Evolutionary conservation across 2,888 invertebrate species (phyloP).

Genomic region (Cephus pygmeus): DNA sequence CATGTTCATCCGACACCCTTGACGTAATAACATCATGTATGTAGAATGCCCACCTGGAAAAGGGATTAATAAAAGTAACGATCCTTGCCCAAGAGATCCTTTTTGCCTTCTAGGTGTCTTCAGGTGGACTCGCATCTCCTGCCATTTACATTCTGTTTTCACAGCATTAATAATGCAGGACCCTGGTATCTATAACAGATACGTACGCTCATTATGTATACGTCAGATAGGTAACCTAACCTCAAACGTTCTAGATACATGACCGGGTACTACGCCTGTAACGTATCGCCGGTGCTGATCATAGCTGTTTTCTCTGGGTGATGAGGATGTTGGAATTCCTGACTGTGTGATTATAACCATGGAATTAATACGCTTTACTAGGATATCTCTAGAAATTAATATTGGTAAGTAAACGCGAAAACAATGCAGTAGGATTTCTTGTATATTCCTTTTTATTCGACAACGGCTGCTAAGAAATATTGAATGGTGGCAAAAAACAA

Average conservation of each 20-base stretch:
- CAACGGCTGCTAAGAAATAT: neutral
- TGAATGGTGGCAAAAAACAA: neutral
- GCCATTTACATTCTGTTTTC: neutral
- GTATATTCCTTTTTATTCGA: neutral
- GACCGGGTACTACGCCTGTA: neutral
- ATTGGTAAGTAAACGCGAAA: neutral
- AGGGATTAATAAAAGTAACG: neutral
- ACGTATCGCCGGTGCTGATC: neutral
- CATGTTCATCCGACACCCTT: conserved; percentile 1
- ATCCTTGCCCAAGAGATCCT: neutral
- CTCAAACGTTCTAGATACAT: neutral
- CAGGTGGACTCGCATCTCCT: neutral
- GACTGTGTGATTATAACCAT: neutral
- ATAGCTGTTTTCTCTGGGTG: neutral
- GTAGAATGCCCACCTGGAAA: neutral
- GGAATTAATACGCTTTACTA: neutral
- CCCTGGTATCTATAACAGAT: neutral
- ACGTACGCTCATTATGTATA: neutral
- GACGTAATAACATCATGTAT: neutral
- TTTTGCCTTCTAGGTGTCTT: neutral
- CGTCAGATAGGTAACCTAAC: neutral
- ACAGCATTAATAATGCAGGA: neutral
- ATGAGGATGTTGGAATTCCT: neutral
- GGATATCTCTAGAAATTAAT: neutral
- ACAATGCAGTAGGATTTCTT: neutral